Evolutionary conservation across 2,888 invertebrate species (phyloP), one percentile per base, ranked within the genome.

Genomic region (Acanthosepion lycidas): DNA sequence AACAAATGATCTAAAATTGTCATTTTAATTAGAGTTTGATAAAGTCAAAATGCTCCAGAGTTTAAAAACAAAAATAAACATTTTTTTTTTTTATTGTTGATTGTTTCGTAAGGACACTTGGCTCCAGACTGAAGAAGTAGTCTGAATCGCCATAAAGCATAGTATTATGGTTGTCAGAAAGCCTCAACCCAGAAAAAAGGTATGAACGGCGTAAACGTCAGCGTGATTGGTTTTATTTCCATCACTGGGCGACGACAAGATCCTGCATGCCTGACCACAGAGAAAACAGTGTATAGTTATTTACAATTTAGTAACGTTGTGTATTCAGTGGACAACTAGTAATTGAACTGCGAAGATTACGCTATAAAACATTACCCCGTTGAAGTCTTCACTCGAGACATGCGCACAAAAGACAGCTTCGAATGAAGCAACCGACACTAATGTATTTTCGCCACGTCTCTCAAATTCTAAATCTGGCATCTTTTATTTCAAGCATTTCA

Each of bases 311-410:
- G 78, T 78, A 33, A 78, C n/a, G 78, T n/a, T 33, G 78, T 18
- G 78, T n/a, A 78, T 78, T 78, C 78, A 78, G 15, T 78, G n/a
- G 78, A 78, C 78, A 33, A 33, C 78, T 9, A 33, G 78, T 78
- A 78, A 78, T 78, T 78, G 78, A 78, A 78, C 78, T 78, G 78
- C 78, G n/a, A 78, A 78, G n/a, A 78, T 33, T n/a, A 78, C n/a
- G 78, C n/a, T 78, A 78, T 78, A 78, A 78, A 78, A 78, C 78
- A 33, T 33, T 33, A 18, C n/a, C n/a, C 78, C n/a, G 78, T 15
- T 33, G 78, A 78, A 78, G 78, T n/a, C n/a, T 78, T 78, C 78
- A 33, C 78, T 23, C 5, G 78, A 78, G 78, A 78, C 78, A 33
- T 5, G 15, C 78, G 12, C 5, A 78, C 78, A 78, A 78, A 78